Evolutionary conservation across 2,113 vertebrate genomes (phyloP).

Genomic region (Columbina picui): DNA sequence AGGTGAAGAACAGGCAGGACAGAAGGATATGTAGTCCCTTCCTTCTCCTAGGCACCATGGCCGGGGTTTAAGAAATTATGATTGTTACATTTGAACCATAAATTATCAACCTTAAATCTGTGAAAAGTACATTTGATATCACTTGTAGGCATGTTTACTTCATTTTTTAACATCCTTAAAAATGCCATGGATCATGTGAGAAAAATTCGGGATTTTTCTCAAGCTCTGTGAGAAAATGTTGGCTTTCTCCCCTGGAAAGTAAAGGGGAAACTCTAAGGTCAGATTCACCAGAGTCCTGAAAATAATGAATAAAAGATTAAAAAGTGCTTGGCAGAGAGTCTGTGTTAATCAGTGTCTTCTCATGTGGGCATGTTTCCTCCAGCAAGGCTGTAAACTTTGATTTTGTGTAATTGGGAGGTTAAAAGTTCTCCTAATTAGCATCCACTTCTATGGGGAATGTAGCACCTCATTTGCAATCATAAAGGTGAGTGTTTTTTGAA

Average conservation of each 20-base stretch:
- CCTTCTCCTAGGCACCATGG: background rate
- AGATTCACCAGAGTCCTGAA: background rate
- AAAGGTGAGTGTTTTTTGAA: slow-evolving; percentile 25
- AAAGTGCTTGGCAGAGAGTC: background rate
- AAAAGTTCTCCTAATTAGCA: slow-evolving; percentile 51
- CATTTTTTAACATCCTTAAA: background rate
- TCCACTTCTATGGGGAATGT: background rate
- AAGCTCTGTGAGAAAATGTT: background rate
- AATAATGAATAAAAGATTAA: slow-evolving; percentile 39
- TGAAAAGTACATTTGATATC: background rate
- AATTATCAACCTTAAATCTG: background rate
- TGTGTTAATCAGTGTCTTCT: slow-evolving; percentile 37
- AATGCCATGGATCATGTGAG: background rate
- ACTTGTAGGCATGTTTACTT: background rate
- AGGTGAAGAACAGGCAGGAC: background rate
- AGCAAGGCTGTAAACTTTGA: slow-evolving; percentile 40
- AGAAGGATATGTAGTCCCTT: background rate
- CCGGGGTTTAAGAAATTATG: background rate
- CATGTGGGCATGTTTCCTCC: background rate
- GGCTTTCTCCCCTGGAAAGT: background rate
- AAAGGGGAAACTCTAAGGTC: background rate
- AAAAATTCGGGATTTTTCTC: background rate
- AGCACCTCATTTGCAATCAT: slow-evolving; percentile 8
- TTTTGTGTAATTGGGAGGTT: slow-evolving; percentile 39
- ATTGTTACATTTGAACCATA: background rate